Conservation (phyloP, 2,113 vertebrate genomes). For the Cervus canadensis region DNA sequence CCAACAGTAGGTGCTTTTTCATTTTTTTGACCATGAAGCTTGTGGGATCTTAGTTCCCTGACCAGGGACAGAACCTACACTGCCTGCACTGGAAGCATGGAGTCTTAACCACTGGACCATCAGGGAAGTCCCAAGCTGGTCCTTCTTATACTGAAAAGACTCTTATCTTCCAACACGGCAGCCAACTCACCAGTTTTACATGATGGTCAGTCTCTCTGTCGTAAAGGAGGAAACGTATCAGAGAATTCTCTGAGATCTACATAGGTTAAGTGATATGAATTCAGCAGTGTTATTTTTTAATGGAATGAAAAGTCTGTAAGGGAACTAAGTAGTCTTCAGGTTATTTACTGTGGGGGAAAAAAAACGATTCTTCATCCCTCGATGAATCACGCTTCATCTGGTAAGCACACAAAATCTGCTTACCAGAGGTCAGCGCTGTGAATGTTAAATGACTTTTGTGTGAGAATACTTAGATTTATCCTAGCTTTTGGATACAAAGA, state of each 20-base stretch:
- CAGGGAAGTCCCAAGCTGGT: neutral
- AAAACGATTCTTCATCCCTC: neutral
- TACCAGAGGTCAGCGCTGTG: neutral
- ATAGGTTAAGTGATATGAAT: neutral
- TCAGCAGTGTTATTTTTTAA: conserved; percentile 15
- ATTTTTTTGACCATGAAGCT: neutral
- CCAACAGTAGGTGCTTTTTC: neutral
- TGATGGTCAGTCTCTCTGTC: neutral
- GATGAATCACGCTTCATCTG: neutral
- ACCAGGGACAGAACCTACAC: neutral
- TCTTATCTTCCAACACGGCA: neutral
- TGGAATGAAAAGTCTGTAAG: conserved; percentile 4
- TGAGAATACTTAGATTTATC: neutral
- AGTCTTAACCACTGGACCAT: neutral
- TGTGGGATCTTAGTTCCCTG: neutral
- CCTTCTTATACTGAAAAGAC: neutral
- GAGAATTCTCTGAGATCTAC: neutral
- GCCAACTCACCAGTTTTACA: neutral
- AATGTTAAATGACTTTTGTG: neutral
- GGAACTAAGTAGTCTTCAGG: neutral
- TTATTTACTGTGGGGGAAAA: conserved; percentile 9
- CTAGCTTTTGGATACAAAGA: neutral
- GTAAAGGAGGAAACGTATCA: neutral
- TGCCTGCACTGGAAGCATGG: neutral
- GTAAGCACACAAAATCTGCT: neutral